Evolutionary conservation across 1,140 invertebrate species (phyloP), one percentile per base, ranked within the genome.

Genomic region (Pachyrhynchus sulphureomaculatus): DNA sequence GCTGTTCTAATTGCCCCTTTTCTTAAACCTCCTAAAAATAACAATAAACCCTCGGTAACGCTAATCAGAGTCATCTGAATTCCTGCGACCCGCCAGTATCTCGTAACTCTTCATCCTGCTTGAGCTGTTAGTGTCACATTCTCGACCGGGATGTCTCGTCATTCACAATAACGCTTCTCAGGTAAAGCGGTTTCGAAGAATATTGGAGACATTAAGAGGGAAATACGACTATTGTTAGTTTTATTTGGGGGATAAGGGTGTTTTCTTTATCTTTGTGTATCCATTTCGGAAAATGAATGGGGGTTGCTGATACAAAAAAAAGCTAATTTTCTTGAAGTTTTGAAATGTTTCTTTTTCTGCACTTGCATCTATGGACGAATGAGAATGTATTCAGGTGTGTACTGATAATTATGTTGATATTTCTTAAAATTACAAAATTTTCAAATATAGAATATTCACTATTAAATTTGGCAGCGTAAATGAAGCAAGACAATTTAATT

Each of bases 81-180:
- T 60, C 57, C 57, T 53, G 34, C 36, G 26, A 45, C 48, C 57
- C 57, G 26, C 57, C 48, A 21, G 29, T 15, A 52, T 45, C 24
- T 29, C 47, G 41, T 52, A 60, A 60, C 24, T 60, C 57, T 60
- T 60, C 57, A 60, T 60, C 48, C 49, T 34, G 57, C 18, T 26
- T 32, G 9, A 12, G 57, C 48, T 42, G 39, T 52, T 52, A 60
- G 36, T 60, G 57, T 53, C 57, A 44, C 57, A 60, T 60, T 52
- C 47, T 60, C 44, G 57, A 60, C 57, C 57, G 47, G 57, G 24
- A 44, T 45, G 47, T 52, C 57, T 52, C 57, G 47, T 60, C 57
- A 60, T 36, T 60, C 57, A 60, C 57, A 60, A 60, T 60, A 60
- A 60, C 48, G 57, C 32, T 51, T 44, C 57, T 60, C 57, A 60